These are phyloP conservation scores for Chaenogobius annularis DNA, from an alignment of 2,113 vertebrate species.

Conservation along the genomic window DNA sequence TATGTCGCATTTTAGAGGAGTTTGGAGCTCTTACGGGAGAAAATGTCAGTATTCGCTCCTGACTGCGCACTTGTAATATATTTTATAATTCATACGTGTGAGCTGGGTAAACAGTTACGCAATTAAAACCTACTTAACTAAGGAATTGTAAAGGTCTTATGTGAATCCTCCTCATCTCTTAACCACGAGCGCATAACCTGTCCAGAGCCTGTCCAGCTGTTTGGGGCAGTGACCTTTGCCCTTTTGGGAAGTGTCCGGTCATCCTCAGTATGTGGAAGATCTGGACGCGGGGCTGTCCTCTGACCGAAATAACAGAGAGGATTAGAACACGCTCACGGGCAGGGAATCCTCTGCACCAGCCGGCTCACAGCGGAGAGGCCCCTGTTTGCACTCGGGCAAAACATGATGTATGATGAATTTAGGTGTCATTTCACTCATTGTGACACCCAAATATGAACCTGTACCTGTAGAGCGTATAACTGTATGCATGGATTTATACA, in stretches of 20 bases:
- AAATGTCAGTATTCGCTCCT: no score
- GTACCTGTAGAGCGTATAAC: no score
- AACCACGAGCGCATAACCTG: not conserved
- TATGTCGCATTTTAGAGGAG: no score
- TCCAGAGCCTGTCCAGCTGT: slow-evolving; percentile 14
- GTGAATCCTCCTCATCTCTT: not conserved
- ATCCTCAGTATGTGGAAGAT: slow-evolving; percentile 8
- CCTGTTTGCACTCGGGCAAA: no score
- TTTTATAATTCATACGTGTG: no score
- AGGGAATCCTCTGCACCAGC: slow-evolving; percentile 27
- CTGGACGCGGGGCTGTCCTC: slow-evolving; percentile 37
- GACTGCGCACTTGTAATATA: no score
- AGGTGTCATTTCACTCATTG: no score
- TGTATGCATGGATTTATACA: not conserved
- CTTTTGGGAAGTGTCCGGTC: slow-evolving; percentile 24
- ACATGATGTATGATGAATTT: no score
- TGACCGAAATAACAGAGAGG: slow-evolving; percentile 43
- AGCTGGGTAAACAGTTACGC: no score
- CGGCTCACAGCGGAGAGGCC: no score
- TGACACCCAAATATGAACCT: no score
- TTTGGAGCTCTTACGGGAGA: no score
- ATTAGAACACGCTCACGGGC: slow-evolving; percentile 24
- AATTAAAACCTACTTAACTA: not conserved
- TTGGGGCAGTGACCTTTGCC: slow-evolving; percentile 31
- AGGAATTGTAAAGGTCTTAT: not conserved